Percentiles rank a stretch among this genome's conserved stretches.
Conservation (phyloP, 2,797 vertebrate species). For the Carcharodon carcharias region DNA sequence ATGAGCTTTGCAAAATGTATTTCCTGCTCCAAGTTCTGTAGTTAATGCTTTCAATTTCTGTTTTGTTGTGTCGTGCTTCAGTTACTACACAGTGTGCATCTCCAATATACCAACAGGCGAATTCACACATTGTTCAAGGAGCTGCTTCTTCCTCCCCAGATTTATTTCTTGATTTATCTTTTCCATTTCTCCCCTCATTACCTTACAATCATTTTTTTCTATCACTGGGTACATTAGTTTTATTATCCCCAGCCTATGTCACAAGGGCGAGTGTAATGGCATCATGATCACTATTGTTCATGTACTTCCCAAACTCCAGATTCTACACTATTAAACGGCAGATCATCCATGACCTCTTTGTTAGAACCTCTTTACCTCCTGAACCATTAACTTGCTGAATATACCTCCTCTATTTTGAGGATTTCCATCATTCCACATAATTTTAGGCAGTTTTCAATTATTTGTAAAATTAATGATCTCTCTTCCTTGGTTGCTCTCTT, state of each 20-base stretch:
- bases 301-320: not conserved
- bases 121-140: not conserved
- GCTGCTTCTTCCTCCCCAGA: not conserved
- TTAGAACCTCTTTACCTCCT: not conserved
- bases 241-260: not conserved
- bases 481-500: not conserved
- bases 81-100: not conserved
- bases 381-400: not conserved
- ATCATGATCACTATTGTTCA: not conserved
- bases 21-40: not conserved
- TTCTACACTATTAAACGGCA: not conserved
- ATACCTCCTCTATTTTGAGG: not conserved
- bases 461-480: not conserved
- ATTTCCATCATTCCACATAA: not conserved
- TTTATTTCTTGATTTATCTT: conserved; percentile 4
- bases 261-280: not conserved
- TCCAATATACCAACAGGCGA: not conserved
- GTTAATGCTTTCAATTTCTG: too few species aligned
- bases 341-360: not conserved
- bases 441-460: not conserved
- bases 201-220: not conserved
- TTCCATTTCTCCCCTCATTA: conserved; percentile 10
- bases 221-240: not conserved
- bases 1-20: not conserved
- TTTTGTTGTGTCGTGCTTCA: not conserved